Percentiles rank a stretch among this genome's conserved stretches.
Evolutionary conservation across 2,888 invertebrate species (phyloP).

Genomic region (Nebria brevicollis): DNA sequence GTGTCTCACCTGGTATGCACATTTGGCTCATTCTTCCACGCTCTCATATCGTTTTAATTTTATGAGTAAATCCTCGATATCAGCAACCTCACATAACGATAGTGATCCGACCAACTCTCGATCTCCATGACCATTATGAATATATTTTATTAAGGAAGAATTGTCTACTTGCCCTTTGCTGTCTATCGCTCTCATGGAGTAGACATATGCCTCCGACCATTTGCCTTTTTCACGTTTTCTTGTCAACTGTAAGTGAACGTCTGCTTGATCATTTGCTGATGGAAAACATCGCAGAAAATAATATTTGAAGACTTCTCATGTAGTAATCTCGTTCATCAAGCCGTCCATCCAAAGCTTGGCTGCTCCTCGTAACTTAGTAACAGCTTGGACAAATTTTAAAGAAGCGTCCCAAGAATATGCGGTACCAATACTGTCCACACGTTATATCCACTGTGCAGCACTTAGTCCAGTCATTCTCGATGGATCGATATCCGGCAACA

Average conservation of each 20-base stretch:
- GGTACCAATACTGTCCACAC: too few relatives aligned
- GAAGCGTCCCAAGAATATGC: too few relatives aligned
- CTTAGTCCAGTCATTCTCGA: neutral
- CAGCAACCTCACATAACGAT: neutral
- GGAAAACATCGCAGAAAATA: neutral
- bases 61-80: neutral
- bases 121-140: neutral
- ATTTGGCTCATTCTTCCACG: neutral
- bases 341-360: too few relatives aligned
- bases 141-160: constrained; percentile 1
- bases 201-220: neutral
- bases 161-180: neutral
- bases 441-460: too few relatives aligned
- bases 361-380: too few relatives aligned
- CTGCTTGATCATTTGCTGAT: neutral
- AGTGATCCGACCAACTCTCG: constrained; percentile 4
- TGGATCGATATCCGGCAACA: neutral
- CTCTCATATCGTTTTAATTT: neutral
- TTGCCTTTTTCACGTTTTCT: too few relatives aligned
- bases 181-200: neutral
- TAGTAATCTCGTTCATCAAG: neutral
- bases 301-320: neutral
- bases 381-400: too few relatives aligned
- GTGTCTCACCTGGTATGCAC: neutral
- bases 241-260: too few relatives aligned